Evolutionary conservation across 2,797 vertebrate species (phyloP), one percentile per base, ranked within the genome.

Genomic region (Ceryle rudis): DNA sequence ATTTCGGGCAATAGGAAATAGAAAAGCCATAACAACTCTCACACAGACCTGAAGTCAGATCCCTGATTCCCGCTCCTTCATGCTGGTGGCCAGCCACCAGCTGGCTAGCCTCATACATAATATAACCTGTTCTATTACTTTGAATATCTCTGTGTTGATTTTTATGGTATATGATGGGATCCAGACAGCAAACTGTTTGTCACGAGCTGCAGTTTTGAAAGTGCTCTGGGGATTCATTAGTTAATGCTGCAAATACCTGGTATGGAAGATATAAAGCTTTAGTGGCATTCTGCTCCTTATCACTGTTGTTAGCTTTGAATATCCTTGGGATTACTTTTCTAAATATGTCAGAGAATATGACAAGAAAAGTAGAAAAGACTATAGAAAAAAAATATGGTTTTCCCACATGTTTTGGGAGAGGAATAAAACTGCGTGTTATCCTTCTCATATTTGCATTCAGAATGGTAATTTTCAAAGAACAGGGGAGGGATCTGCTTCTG

Each of bases 381-480:
- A 89, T 5, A 72, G 49, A 77, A 46, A 60, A 11, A 13, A n/a
- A 20, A 55, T 11, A 58, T 14, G 11, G 2, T 61, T 70, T 74
- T 73, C 37, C 25, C 14, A 23, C 14, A 4, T 28, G 4, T 73
- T 93, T 79, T 60, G 20, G 28, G 18, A 25, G 33, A 89, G 33
- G 57, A 96, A 93, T 94, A 92, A 95, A 97, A 23, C 47, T 60
- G 10, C 31, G 11, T 23, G 10, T 55, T 97, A 52, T 71, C 28
- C 26, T 95, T 96, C 85, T 81, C 87, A 41, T 73, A 96, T 89
- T 92, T 88, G 72, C 54, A 49, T 71, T 88, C 71, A 91, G 65
- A 82, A 94, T 41, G 54, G 91, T 87, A 93, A 95, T 89, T 95
- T 97, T 97, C 78, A 70, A 96, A 96, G 23, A 89, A 31, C 35